A percentile compares a stretch with the other conserved stretches of the same genome.
Evolutionary conservation across 2,888 invertebrate genomes (phyloP).

Genomic region (Luperina testacea): DNA sequence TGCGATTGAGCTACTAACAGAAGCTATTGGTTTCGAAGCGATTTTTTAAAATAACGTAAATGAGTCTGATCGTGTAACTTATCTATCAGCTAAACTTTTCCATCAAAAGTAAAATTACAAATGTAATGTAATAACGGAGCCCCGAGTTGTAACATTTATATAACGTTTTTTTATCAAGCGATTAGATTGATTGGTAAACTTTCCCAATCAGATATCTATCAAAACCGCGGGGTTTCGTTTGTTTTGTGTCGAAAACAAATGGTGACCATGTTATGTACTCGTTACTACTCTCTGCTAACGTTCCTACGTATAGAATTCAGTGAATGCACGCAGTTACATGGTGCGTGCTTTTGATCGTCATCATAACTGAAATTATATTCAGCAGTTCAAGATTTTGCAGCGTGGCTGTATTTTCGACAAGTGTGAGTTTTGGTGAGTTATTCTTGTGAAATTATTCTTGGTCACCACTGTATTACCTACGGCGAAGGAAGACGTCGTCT

Average conservation of each 20-base stretch:
- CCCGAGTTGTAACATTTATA: constrained; percentile 7
- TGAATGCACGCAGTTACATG: constrained; percentile 49
- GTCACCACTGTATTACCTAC: background rate
- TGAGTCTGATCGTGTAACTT: background rate
- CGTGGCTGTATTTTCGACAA: background rate
- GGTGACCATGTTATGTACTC: constrained; percentile 15
- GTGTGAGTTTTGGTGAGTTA: background rate
- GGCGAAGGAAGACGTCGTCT: background rate
- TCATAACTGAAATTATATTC: constrained; percentile 6
- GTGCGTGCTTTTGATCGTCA: constrained; percentile 36
- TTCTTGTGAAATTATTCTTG: background rate
- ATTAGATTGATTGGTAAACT: constrained; percentile 43
- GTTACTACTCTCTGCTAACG: constrained; percentile 31
- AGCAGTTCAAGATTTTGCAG: constrained; percentile 33
- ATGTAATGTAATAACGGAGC: background rate
- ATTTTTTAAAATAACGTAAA: background rate
- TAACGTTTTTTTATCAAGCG: constrained; percentile 39
- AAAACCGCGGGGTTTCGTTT: constrained; percentile 26
- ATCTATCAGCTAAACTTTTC: background rate
- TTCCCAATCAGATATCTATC: constrained; percentile 51
- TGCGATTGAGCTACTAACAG: background rate
- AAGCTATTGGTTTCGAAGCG: background rate
- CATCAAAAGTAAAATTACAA: constrained; percentile 18
- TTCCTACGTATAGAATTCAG: constrained; percentile 32
- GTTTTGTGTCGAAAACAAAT: constrained; percentile 44